Evolutionary conservation across 2,113 vertebrate species (phyloP).

Genomic region (Sterrhoptilus dennistouni): DNA sequence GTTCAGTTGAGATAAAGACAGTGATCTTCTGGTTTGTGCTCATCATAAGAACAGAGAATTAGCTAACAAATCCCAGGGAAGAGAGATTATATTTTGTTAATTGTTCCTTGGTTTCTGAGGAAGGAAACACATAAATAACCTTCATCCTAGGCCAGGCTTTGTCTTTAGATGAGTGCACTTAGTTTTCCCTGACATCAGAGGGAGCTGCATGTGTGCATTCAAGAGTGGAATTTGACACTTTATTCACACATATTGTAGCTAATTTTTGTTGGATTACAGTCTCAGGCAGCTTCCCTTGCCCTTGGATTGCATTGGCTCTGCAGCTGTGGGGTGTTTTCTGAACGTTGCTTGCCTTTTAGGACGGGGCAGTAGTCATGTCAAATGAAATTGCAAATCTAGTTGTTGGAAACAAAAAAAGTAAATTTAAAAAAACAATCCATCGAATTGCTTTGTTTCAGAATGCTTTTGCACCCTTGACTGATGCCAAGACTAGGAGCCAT

Average conservation of each 20-base stretch:
- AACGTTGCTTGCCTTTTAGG: slow-evolving; percentile 54
- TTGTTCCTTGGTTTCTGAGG: neutral
- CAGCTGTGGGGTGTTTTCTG: slow-evolving; percentile 39
- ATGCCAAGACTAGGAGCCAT: slow-evolving; percentile 98
- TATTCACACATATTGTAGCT: neutral
- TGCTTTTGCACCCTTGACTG: slow-evolving; percentile 96
- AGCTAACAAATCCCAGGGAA: neutral
- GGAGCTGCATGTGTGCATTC: neutral
- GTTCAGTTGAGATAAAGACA: neutral
- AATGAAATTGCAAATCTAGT: slow-evolving; percentile 70
- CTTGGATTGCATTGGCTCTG: neutral
- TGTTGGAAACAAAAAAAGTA: slow-evolving; percentile 75
- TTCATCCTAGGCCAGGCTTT: neutral
- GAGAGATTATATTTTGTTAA: neutral
- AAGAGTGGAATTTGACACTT: neutral
- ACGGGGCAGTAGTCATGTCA: slow-evolving; percentile 37
- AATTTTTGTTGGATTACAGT: neutral
- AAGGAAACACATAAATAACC: neutral
- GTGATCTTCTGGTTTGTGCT: neutral
- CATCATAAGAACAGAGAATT: neutral
- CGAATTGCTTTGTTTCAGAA: slow-evolving; percentile 95
- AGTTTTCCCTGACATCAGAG: neutral
- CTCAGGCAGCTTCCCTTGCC: neutral
- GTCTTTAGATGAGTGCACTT: neutral
- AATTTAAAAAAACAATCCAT: slow-evolving; percentile 82